Evolutionary conservation across 2,888 invertebrate genomes (phyloP).

Genomic region (Ashinkailepas kermadecensis): DNA sequence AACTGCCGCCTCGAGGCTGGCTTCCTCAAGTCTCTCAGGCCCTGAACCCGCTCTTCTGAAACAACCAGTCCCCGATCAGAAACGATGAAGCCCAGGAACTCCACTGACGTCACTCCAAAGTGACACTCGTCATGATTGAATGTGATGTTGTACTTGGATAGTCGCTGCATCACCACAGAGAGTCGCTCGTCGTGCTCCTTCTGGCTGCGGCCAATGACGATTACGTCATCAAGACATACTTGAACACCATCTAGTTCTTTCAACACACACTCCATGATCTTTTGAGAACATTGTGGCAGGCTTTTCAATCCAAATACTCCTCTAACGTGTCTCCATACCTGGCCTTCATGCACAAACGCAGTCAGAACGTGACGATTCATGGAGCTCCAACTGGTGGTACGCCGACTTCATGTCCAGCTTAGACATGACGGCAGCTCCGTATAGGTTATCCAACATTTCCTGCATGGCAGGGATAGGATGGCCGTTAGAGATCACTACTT

Average conservation of each 20-base stretch:
- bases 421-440: not conserved
- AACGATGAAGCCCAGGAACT: not conserved
- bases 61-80: not conserved
- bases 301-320: not conserved
- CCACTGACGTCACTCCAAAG: not conserved
- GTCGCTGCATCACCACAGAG: too few relatives aligned
- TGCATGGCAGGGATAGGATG: not conserved
- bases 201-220: too few relatives aligned
- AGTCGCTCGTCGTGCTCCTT: too few relatives aligned
- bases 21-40: not conserved
- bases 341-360: not conserved
- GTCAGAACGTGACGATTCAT: not conserved
- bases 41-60: not conserved
- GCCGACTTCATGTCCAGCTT: not conserved
- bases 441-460: not conserved
- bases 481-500: not conserved
- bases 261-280: not conserved
- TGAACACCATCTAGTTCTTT: not conserved
- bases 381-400: too few relatives aligned
- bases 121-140: too few relatives aligned
- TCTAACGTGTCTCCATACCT: not conserved
- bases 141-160: too few relatives aligned
- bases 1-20: not conserved
- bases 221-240: too few relatives aligned
- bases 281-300: not conserved